Conservation (phyloP, 2,113 vertebrate species). For the Cyphomyrus plagiostoma region DNA sequence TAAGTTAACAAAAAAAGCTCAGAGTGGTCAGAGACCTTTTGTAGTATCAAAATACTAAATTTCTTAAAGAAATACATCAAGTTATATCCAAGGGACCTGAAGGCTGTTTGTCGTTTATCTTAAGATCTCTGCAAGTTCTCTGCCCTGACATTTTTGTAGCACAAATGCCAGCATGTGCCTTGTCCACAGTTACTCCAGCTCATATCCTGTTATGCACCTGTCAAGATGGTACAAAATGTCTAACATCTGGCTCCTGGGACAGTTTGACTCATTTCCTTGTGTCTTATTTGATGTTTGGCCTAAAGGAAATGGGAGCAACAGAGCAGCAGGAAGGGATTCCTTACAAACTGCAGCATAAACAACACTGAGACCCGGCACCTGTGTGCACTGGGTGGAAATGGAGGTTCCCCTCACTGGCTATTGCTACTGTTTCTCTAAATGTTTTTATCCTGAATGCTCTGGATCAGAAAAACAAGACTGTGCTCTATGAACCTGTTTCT, state of each 20-base stretch:
- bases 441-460: slow-evolving; percentile 42
- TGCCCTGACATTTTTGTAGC: neutral
- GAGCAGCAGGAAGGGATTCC: slow-evolving; percentile 68
- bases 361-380: slow-evolving; percentile 47
- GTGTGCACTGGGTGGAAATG: slow-evolving; percentile 49
- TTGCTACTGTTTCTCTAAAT: slow-evolving; percentile 38
- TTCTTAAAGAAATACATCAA: neutral
- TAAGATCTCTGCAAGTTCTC: neutral
- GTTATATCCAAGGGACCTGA: neutral
- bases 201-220: slow-evolving; percentile 69
- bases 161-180: neutral
- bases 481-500: slow-evolving; percentile 18
- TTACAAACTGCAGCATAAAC: slow-evolving; percentile 58
- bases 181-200: slow-evolving; percentile 25
- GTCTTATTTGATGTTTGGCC: slow-evolving; percentile 59
- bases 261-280: slow-evolving; percentile 62
- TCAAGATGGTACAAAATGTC: slow-evolving; percentile 53
- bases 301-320: slow-evolving; percentile 56
- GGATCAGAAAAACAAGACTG: slow-evolving; percentile 56
- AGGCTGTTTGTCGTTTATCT: neutral
- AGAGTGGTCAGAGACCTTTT: neutral
- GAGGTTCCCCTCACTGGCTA: slow-evolving; percentile 44
- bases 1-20: neutral
- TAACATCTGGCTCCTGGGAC: slow-evolving; percentile 48
- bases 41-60: neutral